Percentiles rank a stretch among this genome's conserved stretches.
These are phyloP conservation scores for Apamea epomidion DNA, from an alignment of 2,888 invertebrate species.

Conservation along the genomic window DNA sequence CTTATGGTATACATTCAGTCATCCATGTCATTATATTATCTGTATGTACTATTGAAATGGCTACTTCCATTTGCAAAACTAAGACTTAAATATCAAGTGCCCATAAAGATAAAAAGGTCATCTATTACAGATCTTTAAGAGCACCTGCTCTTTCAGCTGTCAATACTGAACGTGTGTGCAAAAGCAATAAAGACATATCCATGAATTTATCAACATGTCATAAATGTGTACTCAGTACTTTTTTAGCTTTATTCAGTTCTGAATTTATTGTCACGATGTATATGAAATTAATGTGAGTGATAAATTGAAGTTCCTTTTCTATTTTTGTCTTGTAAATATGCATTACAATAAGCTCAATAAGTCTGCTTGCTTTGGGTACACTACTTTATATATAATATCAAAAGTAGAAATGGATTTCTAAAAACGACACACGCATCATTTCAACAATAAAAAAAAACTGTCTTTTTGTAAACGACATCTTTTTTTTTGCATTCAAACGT, in stretches of 20 bases:
- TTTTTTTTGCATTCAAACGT: slow-evolving; percentile 21
- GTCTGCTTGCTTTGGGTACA: not conserved
- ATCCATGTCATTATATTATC: not conserved
- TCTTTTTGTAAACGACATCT: not conserved
- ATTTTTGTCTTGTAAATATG: slow-evolving; percentile 1
- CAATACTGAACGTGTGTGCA: slow-evolving; percentile 33
- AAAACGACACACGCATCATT: not conserved
- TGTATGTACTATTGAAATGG: slow-evolving; percentile 13
- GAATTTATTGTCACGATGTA: slow-evolving; percentile 34
- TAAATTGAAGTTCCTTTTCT: slow-evolving; percentile 29
- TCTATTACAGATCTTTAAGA: slow-evolving; percentile 33
- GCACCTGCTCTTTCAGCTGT: slow-evolving; percentile 61
- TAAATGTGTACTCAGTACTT: slow-evolving; percentile 40
- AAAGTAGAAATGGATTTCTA: not conserved
- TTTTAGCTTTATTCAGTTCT: slow-evolving; percentile 44
- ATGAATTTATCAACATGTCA: slow-evolving; percentile 41
- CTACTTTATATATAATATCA: too few relatives aligned
- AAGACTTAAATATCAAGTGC: slow-evolving; percentile 11
- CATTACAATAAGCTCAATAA: not conserved
- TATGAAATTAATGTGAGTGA: slow-evolving; percentile 26
- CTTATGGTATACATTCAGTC: slow-evolving; percentile 1
- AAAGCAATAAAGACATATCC: slow-evolving; percentile 39
- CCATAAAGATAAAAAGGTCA: slow-evolving; percentile 39
- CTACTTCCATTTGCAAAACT: slow-evolving; percentile 34
- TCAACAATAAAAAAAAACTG: not conserved